Evolutionary conservation across 2,113 vertebrate species (phyloP), one percentile per base, ranked within the genome.

Genomic region (Microcebus ravelobensis): DNA sequence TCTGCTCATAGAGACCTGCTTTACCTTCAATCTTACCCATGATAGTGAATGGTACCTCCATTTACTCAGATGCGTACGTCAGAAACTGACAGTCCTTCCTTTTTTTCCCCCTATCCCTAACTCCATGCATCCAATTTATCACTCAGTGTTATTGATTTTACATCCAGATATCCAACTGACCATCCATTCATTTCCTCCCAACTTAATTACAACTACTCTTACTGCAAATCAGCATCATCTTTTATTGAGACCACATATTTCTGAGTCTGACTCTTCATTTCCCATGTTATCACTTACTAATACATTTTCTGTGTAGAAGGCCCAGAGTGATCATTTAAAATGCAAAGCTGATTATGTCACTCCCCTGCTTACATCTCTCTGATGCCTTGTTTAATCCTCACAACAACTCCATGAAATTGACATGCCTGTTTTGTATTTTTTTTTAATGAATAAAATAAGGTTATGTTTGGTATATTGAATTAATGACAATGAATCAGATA

Each of bases 361-460:
- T 84, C 21, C 29, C 7, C 31, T 71, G 36, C 63, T 94, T 79
- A 80, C 76, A 87, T 73, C 63, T 94, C 45, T 83, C 71, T 79
- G 55, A 48, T 82, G 55, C 52, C 57, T 87, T 83, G 6, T 90
- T 86, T 91, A 91, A 96, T 94, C 70, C 25, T 96, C 42, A 85
- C 21, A 91, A 83, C 8, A 65, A 57, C 70, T 88, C 39, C 12
- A 82, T 74, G n/a, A 96, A 91, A 70, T 80, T 91, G 88, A 57
- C 20, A 34, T 94, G 23, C 12, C 55, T 52, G 91, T 94, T 93
- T 48, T 36, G 8, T 82, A 39, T n/a, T 91, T 90, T 42, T 45
- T 45, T 87, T 82, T 45, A 79, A 89, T 71, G 71, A 93, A 59
- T 91, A 90, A 89, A 95, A 86, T 93, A 77, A 93, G 59, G 27